A percentile compares a stretch with the other conserved stretches of the same genome.
Evolutionary conservation across 2,797 vertebrate genomes (phyloP).

Genomic region (Ficedula albicollis): DNA sequence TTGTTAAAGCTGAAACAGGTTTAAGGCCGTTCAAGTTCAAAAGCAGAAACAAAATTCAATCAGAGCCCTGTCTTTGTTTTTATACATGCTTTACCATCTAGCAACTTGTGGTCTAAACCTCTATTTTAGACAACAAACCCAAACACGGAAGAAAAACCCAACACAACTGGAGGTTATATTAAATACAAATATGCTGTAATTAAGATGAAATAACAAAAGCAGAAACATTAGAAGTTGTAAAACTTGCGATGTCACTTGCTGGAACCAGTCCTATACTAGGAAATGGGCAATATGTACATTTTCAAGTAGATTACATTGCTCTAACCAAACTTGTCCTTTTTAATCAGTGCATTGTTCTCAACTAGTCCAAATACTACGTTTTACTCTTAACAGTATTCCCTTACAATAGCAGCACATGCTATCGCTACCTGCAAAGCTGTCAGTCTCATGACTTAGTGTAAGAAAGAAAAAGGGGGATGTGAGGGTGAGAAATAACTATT

Average conservation of each 20-base stretch:
- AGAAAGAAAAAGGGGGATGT: slow-evolving; percentile 70
- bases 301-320: slow-evolving; percentile 80
- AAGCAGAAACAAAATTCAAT: slow-evolving; percentile 80
- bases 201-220: slow-evolving; percentile 83
- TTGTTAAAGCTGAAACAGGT: slow-evolving; percentile 84
- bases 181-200: slow-evolving; percentile 84
- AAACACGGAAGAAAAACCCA: slow-evolving; percentile 73
- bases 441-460: slow-evolving; percentile 84
- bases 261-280: slow-evolving; percentile 83
- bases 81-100: slow-evolving; percentile 80
- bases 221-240: slow-evolving; percentile 83
- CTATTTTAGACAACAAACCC: slow-evolving; percentile 72
- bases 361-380: slow-evolving; percentile 75
- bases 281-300: slow-evolving; percentile 87
- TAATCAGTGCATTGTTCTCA: slow-evolving; percentile 80
- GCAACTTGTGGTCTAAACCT: slow-evolving; percentile 79
- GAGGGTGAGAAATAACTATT: slow-evolving; percentile 73
- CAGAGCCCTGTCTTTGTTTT: slow-evolving; percentile 75
- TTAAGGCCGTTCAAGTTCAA: slow-evolving; percentile 91
- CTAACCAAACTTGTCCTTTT: slow-evolving; percentile 75
- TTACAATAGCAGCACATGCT: slow-evolving; percentile 79
- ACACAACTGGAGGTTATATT: slow-evolving; percentile 76
- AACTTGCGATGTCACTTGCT: slow-evolving; percentile 82
- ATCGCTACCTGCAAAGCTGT: slow-evolving; percentile 80
- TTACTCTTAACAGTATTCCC: slow-evolving; percentile 72